Percentiles rank a stretch among this genome's conserved stretches.
These are phyloP conservation scores for Microctenopoma stevenorrisi DNA, from an alignment of 2,797 vertebrate species.

Conservation along the genomic window DNA sequence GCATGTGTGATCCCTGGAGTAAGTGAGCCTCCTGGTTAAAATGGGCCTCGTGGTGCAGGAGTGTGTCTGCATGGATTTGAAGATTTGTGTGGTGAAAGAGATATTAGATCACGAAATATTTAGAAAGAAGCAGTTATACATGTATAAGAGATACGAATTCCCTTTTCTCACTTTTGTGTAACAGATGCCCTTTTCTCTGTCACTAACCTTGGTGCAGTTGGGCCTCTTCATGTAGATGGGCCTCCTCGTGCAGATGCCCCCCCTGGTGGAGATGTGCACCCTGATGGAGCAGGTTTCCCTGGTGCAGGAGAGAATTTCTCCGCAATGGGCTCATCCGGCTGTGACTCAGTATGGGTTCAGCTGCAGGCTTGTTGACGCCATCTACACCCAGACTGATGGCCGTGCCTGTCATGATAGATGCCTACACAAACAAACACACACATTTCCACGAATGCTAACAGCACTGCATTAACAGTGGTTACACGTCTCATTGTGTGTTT, in stretches of 20 bases:
- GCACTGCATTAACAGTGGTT: neutral
- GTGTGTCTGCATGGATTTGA: slow-evolving; percentile 47
- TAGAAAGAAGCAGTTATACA: neutral
- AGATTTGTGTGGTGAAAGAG: neutral
- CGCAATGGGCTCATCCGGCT: slow-evolving; percentile 71
- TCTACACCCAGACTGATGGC: slow-evolving; percentile 91
- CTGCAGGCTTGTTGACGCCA: slow-evolving; percentile 80
- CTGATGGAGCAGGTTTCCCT: slow-evolving; percentile 71
- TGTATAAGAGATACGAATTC: neutral
- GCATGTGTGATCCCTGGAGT: slow-evolving; percentile 64
- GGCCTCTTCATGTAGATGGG: slow-evolving; percentile 68
- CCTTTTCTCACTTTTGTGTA: too few relatives aligned
- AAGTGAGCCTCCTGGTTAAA: slow-evolving; percentile 62
- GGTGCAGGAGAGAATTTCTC: slow-evolving; percentile 73
- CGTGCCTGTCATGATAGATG: slow-evolving; percentile 95
- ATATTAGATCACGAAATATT: too few relatives aligned
- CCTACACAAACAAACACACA: slow-evolving; percentile 74
- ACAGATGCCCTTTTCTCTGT: neutral
- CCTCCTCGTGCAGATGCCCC: slow-evolving; percentile 58
- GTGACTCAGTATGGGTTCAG: slow-evolving; percentile 77
- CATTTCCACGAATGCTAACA: neutral
- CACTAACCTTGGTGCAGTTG: slow-evolving; percentile 65
- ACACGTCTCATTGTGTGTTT: too few relatives aligned
- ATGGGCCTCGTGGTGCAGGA: slow-evolving; percentile 55
- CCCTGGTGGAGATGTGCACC: slow-evolving; percentile 65